Evolutionary conservation across 2,888 invertebrate genomes (phyloP).

Genomic region (Lasioglossum marginatum): DNA sequence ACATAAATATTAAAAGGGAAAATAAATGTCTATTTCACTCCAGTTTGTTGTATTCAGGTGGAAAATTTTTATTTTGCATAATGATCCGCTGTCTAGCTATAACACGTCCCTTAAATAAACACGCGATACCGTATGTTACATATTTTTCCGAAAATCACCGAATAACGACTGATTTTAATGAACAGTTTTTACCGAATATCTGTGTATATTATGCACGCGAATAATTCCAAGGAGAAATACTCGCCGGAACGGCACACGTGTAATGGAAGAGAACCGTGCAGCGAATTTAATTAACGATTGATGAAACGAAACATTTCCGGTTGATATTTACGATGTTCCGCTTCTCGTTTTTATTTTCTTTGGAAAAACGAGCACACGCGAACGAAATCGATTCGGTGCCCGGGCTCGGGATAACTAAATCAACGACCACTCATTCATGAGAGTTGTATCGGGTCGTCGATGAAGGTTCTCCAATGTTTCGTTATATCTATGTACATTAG

Average conservation of each 20-base stretch:
- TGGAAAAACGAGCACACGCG: not conserved
- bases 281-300: constrained; percentile 32
- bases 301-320: not conserved
- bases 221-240: not conserved
- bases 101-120: not conserved
- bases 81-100: no score
- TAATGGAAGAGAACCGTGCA: not conserved
- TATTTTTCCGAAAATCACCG: not conserved
- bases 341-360: not conserved
- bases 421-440: not conserved
- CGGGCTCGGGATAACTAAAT: constrained; percentile 2
- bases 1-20: no score
- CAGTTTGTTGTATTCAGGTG: no score
- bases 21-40: no score
- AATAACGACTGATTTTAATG: not conserved
- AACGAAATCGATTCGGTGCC: not conserved
- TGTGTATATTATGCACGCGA: no score
- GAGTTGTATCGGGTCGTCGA: not conserved
- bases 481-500: not conserved
- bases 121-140: not conserved
- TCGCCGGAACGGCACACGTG: not conserved
- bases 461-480: not conserved
- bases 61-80: no score
- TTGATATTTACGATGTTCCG: constrained; percentile 5
- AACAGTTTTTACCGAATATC: not conserved